Evolutionary conservation across 1,140 invertebrate genomes (phyloP), one percentile per base, ranked within the genome.

Genomic region (Campoletis sonorensis): DNA sequence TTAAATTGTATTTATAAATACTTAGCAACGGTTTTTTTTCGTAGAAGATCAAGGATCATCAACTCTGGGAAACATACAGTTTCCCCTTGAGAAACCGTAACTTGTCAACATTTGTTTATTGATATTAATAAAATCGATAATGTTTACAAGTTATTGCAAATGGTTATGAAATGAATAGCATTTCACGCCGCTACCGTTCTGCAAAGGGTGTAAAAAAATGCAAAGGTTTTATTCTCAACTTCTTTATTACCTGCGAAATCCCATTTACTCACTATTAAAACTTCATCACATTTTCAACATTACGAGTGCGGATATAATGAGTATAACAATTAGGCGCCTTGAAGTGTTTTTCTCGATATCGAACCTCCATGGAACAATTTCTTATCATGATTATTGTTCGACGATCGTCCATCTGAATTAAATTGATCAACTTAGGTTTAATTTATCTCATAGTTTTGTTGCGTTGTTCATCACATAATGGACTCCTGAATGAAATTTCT

Each of bases 291-390:
- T 73, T 40, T 10, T 73, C 40, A 73, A 49, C 40, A 73, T 40
- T 73, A 40, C 16, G 40, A 73, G 40, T 13, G 40, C 71, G 33
- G 45, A 40, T 73, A 23, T 40, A 49, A 73, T 26, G 71, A 73
- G 71, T 40, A 73, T 73, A 73, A 73, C 71, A 73, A 73, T 73
- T 45, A 73, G 71, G 71, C 71, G 18, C 26, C 33, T 73, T 49
- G 7, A 18, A 33, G n/a, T 23, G 21, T 45, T 45, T 45, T 10
- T 4, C 33, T 21, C 51, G 26, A 16, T 71, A 71, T 71, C 68
- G 18, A 71, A 71, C 68, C 54, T 71, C 68, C 8, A 71, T 51
- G 40, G 45, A 5, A 72, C 33, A 13, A 73, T 73, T 40, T 10
- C 18, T 72, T 23, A n/a, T n/a, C 37, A 4, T 21, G 1, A 45